Percentiles rank a stretch among this genome's conserved stretches.
These are phyloP conservation scores for Drosophila dives DNA, from an alignment of 2,888 invertebrate genomes.

Conservation along the genomic window DNA sequence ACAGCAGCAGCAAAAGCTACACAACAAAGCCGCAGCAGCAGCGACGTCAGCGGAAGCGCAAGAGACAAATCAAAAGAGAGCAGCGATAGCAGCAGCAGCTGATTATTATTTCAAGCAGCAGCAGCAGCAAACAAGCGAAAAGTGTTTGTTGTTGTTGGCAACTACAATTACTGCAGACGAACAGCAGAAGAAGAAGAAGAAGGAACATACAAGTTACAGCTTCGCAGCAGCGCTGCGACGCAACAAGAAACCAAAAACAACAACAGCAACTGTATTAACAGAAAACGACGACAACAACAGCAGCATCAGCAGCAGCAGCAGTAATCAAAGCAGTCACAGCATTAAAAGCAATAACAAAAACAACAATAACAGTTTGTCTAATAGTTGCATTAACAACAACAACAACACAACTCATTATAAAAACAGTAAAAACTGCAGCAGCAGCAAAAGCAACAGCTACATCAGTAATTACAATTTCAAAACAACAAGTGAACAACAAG, in stretches of 20 bases:
- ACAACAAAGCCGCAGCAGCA: conserved; percentile 36
- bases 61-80: conserved; percentile 55
- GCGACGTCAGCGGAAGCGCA: conserved; percentile 45
- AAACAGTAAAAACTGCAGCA: conserved; percentile 70
- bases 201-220: conserved; percentile 69
- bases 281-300: conserved; percentile 29
- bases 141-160: conserved; percentile 60
- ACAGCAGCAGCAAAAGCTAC: conserved; percentile 66
- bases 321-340: conserved; percentile 68
- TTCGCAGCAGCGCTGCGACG: conserved; percentile 75
- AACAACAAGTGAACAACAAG: conserved; percentile 70
- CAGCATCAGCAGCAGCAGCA: conserved; percentile 58
- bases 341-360: conserved; percentile 40
- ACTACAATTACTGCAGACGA: conserved; percentile 43
- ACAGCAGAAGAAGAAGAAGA: conserved; percentile 63
- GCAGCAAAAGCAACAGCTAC: conserved; percentile 57
- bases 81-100: conserved; percentile 48
- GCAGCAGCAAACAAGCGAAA: conserved; percentile 56
- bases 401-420: conserved; percentile 72
- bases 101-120: conserved; percentile 62
- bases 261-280: conserved; percentile 20
- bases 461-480: conserved; percentile 75
- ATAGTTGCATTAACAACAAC: conserved; percentile 70
- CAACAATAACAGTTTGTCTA: conserved; percentile 61
- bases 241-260: conserved; percentile 75